Base-by-base conservation (phyloP, 2,888 invertebrate genomes). In the Lithophane semibrunnea region DNA sequence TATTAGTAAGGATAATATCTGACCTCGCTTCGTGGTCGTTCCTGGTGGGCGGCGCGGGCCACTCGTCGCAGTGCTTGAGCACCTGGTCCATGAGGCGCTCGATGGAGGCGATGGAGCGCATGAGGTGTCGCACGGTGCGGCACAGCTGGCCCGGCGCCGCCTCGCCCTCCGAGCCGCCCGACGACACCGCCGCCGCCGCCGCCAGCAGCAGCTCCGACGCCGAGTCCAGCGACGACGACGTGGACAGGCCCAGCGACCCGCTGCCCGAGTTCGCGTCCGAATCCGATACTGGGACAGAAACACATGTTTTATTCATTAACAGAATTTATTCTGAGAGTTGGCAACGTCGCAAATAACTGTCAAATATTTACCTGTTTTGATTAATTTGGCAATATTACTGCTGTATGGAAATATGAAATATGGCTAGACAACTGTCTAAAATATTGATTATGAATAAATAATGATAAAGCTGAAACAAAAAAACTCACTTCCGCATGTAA, bases 21-120 rank as follows among this genome's bases (percentile, higher is more conserved):
- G 16, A 60, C 83, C 79, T 82, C 3, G 75, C 92, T 44, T 94
- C 93, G 0, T 90, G 87, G 21, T 94, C 94, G 2, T 77, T 80
- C 58, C 78, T 63, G 0, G 85, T 54, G 8, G 86, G 89, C 2
- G 88, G 85, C 4, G 88, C 80, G 1, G 88, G 95, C 95, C 96
- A 96, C 64, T 94, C 94, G 83, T 94, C 95, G 77, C 95, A 95
- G 70, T 95, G 95, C 77, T 92, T 90, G 65, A 96, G 87, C 82
- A 96, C 95, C 3, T 94, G 87, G 87, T 96, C 96, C 96, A 96
- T 96, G 13, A 96, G 92, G 52, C 95, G 77, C 90, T 96, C 96
- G 5, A 96, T 95, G n/a, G 95, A 93, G 0, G 96, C 95, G 70
- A 96, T 96, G 69, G 95, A 96, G 29, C 94, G 86, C 95, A 96